Evolutionary conservation across 2,113 vertebrate genomes (phyloP).

Genomic region (Notothenia coriiceps): DNA sequence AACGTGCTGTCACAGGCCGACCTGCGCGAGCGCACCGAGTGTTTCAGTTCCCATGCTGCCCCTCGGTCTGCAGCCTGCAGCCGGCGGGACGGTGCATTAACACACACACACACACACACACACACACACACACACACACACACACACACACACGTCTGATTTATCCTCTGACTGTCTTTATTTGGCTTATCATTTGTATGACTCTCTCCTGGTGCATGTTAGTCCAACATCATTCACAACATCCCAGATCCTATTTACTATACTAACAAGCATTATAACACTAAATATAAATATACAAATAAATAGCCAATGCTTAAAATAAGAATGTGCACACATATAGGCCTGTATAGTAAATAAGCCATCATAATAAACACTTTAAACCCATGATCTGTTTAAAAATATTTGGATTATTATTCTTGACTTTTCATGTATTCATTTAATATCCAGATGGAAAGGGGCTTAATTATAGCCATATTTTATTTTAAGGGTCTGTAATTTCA

Average conservation of each 20-base stretch:
- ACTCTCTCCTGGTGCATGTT: too few relatives aligned
- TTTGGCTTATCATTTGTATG: too few relatives aligned
- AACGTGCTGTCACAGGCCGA: slow-evolving; percentile 56
- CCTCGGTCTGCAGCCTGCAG: slow-evolving; percentile 69
- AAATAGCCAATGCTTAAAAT: too few relatives aligned
- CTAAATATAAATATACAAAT: neutral
- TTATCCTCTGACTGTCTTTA: neutral
- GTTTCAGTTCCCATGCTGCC: slow-evolving; percentile 73
- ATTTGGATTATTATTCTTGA: neutral
- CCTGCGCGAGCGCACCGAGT: slow-evolving; percentile 68
- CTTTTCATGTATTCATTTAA: neutral
- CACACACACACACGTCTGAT: neutral
- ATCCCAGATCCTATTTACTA: neutral
- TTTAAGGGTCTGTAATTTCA: neutral
- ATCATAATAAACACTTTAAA: too few relatives aligned
- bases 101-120: neutral
- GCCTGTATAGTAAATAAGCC: too few relatives aligned
- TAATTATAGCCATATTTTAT: too few relatives aligned
- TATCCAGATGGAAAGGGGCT: neutral
- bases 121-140: neutral
- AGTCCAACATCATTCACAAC: neutral
- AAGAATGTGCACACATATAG: too few relatives aligned
- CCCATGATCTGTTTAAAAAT: neutral
- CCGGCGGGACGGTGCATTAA: slow-evolving; percentile 36
- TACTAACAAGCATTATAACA: neutral